Conservation (phyloP, 30 jellyfish, hydroid and myxozoan genomes). For the Cassiopea xamachana region DNA sequence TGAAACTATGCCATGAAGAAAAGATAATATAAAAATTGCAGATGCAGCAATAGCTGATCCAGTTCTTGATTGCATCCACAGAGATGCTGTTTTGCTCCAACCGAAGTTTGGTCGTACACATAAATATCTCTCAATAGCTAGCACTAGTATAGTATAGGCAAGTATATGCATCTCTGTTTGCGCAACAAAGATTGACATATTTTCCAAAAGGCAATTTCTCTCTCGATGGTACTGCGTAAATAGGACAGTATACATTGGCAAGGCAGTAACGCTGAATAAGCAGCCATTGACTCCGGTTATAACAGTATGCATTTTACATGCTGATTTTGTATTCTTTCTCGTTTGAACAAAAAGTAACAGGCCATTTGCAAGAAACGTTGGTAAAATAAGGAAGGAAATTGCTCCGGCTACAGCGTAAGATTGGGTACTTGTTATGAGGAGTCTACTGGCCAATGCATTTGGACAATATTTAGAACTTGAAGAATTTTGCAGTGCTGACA, state of each 20-base stretch:
- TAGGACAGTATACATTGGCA: slow-evolving; percentile 28
- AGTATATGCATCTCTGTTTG: slow-evolving; percentile 28
- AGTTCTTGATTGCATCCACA: slow-evolving; percentile 19
- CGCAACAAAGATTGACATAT: not conserved
- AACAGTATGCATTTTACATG: slow-evolving; percentile 25
- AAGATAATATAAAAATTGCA: not conserved
- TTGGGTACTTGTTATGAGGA: slow-evolving; percentile 18
- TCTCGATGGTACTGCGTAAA: slow-evolving; percentile 9
- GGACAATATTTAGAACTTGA: slow-evolving; percentile 1
- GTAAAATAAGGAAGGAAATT: slow-evolving; percentile 13
- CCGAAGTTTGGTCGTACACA: slow-evolving; percentile 16
- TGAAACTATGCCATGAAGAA: slow-evolving; percentile 57
- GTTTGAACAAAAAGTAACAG: slow-evolving; percentile 8
- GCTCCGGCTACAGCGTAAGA: slow-evolving; percentile 26
- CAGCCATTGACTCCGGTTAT: slow-evolving; percentile 17
- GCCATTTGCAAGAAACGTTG: slow-evolving; percentile 34
- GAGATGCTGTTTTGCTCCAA: not conserved
- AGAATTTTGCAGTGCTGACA: not conserved
- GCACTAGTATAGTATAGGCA: slow-evolving; percentile 19
- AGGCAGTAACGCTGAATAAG: slow-evolving; percentile 22
- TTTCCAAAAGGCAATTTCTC: slow-evolving; percentile 23
- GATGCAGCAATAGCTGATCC: slow-evolving; percentile 7
- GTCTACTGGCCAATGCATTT: slow-evolving; percentile 54
- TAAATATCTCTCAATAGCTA: slow-evolving; percentile 57
- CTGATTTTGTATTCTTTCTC: not conserved